phyloP scores from a whole-genome alignment of 2,797 vertebrate genomes.

The Todus mexicanus region DNA sequence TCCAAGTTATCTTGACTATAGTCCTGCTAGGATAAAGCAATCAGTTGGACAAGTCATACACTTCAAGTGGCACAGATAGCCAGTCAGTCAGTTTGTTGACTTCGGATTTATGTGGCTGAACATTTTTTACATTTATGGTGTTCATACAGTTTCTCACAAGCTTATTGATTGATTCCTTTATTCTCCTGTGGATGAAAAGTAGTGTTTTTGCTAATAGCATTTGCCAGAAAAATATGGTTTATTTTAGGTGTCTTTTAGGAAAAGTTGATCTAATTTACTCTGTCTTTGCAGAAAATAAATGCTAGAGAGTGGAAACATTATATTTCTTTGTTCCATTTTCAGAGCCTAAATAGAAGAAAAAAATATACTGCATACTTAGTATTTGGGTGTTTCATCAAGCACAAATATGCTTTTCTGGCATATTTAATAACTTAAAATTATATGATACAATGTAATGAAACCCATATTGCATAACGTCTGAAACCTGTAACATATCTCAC shows the following conservation, averaged over 20 bases:
- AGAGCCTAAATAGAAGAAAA: neutral
- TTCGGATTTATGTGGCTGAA: neutral
- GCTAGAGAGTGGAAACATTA: neutral
- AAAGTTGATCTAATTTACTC: constrained; percentile 50
- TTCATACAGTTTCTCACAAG: constrained; percentile 3
- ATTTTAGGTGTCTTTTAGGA: constrained; percentile 46
- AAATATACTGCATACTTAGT: neutral
- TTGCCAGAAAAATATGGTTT: constrained; percentile 28
- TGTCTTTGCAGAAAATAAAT: constrained; percentile 37
- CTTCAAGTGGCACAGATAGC: neutral
- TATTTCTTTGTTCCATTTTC: constrained; percentile 40
- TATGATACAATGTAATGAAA: neutral
- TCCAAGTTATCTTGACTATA: neutral
- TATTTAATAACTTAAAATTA: constrained; percentile 26
- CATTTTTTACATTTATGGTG: neutral
- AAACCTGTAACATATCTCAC: neutral
- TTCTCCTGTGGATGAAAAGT: constrained; percentile 34
- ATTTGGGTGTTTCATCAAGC: constrained; percentile 49
- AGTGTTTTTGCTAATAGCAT: constrained; percentile 47
- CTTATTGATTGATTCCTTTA: constrained; percentile 64
- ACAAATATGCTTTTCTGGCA: constrained; percentile 8
- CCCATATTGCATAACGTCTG: neutral
- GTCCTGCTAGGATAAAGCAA: accelerated
- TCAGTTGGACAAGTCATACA: accelerated
- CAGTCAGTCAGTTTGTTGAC: neutral